Conservation (phyloP, 1,140 invertebrate species). For the Lasioglossum baleicum region DNA sequence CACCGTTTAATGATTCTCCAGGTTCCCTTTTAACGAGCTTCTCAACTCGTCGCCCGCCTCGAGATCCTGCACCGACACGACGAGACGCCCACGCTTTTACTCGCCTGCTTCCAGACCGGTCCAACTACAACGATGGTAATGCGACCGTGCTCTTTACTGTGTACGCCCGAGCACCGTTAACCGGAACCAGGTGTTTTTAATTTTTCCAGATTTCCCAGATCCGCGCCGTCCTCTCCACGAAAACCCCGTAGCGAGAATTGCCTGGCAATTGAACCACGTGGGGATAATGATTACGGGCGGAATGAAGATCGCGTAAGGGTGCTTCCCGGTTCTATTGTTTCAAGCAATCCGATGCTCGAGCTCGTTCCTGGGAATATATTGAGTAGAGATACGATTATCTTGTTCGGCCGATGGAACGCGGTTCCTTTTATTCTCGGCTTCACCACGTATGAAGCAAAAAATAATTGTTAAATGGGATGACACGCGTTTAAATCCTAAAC, state of each 20-base stretch:
- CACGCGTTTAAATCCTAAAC: too few relatives aligned
- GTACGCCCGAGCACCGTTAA: not conserved
- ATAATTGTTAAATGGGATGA: too few relatives aligned
- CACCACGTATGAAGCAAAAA: too few relatives aligned
- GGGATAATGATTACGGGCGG: not conserved
- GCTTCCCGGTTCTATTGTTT: not conserved
- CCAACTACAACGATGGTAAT: not conserved
- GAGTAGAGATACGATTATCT: not conserved
- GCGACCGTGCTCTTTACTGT: not conserved
- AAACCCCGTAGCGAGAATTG: not conserved
- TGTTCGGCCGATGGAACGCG: not conserved
- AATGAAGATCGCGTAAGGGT: not conserved
- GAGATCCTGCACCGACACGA: not conserved
- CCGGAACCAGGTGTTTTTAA: not conserved
- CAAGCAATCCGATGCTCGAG: not conserved
- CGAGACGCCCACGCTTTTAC: not conserved
- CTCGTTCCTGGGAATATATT: not conserved
- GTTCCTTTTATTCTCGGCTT: not conserved
- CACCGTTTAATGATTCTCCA: conserved; percentile 52
- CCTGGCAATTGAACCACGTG: not conserved
- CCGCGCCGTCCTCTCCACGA: too few relatives aligned
- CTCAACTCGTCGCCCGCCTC: not conserved
- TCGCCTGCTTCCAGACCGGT: not conserved
- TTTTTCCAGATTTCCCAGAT: not conserved
- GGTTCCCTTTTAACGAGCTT: conserved; percentile 41